Base-by-base conservation (phyloP, 2,797 vertebrate genomes). In the Gobio occitaniae region DNA sequence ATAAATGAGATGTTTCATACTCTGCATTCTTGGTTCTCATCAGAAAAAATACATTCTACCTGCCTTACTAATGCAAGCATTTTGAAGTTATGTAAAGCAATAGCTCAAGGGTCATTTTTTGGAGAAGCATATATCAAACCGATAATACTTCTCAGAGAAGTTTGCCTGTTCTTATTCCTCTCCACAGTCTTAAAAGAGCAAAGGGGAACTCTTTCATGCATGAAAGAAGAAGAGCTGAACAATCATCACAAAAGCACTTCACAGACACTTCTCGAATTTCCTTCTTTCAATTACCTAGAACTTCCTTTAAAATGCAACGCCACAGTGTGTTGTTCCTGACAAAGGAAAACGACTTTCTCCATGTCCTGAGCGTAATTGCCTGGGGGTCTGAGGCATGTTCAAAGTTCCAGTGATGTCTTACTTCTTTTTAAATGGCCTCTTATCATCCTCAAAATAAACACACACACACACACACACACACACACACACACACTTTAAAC, bases 181-280 rank as follows among this genome's bases (percentile, higher is more conserved):
- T 87, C 66, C 50, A 47, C 54, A 84, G 54, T 85, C 89, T 90
- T 90, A 61, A 86, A 87, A 86, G 83, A 85, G 83, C 66, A 86
- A 86, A 85, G 87, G 86, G 89, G 89, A 89, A 89, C 89, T 86
- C 86, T 86, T 90, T 88, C 85, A 87, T 78, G 41, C 82, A 68
- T 70, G 84, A 87, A 86, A 86, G 83, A 78, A 85, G 89, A 89
- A 89, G 83, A 87, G 66, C 69, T 72, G 71, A 86, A 84, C 77
- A 79, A 76, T 85, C 50, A 78, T 78, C 69, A 89, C 78, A 87
- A 75, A 88, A 83, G 84, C 81, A 82, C 85, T 87, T 90, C 85
- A 86, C 15, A 21, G 47, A 84, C 82, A 81, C 81, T 81, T 86
- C 76, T 89, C 83, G 15, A 65, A 86, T 85, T 89, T 88, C 87